These are phyloP conservation scores for Eutolmus rufibarbis DNA, from an alignment of 2,888 invertebrate genomes.

Conservation along the genomic window DNA sequence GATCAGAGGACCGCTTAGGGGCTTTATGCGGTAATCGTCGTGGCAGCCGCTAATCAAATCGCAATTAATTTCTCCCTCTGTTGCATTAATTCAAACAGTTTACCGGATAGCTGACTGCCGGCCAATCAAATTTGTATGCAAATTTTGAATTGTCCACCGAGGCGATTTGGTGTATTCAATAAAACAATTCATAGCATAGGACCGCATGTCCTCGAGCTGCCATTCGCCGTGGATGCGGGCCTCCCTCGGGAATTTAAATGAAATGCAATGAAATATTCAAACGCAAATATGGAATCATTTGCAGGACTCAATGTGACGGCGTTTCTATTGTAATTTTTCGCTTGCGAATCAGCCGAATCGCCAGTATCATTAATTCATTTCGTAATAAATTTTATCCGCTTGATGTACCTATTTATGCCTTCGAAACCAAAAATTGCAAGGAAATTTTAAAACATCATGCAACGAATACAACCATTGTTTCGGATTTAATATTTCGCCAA, in stretches of 20 bases:
- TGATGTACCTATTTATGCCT: too few species aligned
- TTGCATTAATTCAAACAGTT: slow-evolving; percentile 11
- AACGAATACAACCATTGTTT: neutral
- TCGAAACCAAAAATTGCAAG: neutral
- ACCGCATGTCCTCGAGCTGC: neutral
- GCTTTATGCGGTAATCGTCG: neutral
- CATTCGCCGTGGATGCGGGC: neutral
- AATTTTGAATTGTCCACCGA: slow-evolving; percentile 3
- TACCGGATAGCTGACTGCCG: neutral
- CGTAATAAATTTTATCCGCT: neutral
- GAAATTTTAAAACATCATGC: neutral
- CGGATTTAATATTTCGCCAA: neutral
- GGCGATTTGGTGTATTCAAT: slow-evolving; percentile 5
- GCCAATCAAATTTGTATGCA: slow-evolving; percentile 32
- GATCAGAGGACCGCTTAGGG: neutral
- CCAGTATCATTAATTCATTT: neutral
- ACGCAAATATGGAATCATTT: neutral
- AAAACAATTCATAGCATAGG: neutral
- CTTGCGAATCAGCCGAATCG: neutral
- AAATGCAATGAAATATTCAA: neutral
- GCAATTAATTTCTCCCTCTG: slow-evolving; percentile 24
- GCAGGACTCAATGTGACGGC: neutral
- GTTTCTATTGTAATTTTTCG: neutral
- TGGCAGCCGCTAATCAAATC: neutral
- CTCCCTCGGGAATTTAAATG: neutral